Percentiles rank a stretch among this genome's conserved stretches.
Conservation (phyloP, 2,797 vertebrate species). For the Taenioides sp. region DNA sequence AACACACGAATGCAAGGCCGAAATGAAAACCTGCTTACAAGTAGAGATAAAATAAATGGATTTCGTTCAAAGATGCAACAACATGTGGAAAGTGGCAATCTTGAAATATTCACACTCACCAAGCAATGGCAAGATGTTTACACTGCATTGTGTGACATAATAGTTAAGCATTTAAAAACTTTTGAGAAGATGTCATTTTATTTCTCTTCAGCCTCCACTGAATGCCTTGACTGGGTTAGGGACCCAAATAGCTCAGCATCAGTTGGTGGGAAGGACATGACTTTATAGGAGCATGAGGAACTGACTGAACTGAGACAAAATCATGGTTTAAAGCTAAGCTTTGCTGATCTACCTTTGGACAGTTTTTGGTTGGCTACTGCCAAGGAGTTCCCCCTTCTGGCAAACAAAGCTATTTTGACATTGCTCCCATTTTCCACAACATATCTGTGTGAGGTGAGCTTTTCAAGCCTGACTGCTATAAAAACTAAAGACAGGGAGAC, state of each 20-base stretch:
- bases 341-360: too few relatives aligned
- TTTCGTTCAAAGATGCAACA: neutral
- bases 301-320: slow-evolving; percentile 3
- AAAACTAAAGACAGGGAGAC: too few relatives aligned
- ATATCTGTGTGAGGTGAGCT: too few relatives aligned
- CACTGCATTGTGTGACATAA: neutral
- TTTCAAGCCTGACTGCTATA: too few relatives aligned
- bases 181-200: too few relatives aligned
- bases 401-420: too few relatives aligned
- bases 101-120: neutral
- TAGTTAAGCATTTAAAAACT: neutral
- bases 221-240: slow-evolving; percentile 1
- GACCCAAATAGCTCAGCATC: neutral
- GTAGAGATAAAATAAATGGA: too few relatives aligned
- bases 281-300: neutral
- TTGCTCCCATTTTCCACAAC: too few relatives aligned
- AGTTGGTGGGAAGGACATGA: neutral
- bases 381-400: too few relatives aligned
- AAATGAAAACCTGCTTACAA: too few relatives aligned
- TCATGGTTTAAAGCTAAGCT: neutral
- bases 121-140: neutral
- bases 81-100: neutral
- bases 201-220: too few relatives aligned
- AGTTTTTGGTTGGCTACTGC: too few relatives aligned
- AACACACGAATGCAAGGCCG: neutral